Evolutionary conservation across 1,140 invertebrate species (phyloP).

Genomic region (Drosophila ficusphila): DNA sequence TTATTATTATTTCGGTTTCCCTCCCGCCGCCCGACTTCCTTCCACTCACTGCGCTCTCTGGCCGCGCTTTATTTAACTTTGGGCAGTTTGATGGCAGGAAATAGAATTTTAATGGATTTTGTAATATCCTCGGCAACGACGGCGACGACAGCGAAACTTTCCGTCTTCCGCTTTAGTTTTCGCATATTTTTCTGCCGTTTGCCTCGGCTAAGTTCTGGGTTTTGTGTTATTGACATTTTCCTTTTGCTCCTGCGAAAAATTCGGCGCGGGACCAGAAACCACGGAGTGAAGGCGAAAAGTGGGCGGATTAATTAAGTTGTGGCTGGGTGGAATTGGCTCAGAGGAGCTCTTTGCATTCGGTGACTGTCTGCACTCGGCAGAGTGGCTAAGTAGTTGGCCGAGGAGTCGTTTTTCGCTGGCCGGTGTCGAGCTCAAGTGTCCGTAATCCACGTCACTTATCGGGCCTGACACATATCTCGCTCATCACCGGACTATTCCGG

Average conservation of each 20-base stretch:
- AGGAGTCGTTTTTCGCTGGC: too few relatives aligned
- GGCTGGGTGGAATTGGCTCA: neutral
- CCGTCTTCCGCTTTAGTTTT: constrained; percentile 42
- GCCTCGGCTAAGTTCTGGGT: constrained; percentile 12
- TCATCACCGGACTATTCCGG: constrained; percentile 1
- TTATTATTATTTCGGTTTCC: constrained; percentile 78
- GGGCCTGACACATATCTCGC: neutral
- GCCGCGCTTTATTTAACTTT: constrained; percentile 80
- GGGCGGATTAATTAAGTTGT: constrained; percentile 59
- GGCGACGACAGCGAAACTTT: constrained; percentile 50
- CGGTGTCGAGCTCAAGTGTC: neutral
- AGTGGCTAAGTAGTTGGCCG: constrained; percentile 22
- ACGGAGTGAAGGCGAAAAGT: constrained; percentile 20
- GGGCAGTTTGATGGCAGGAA: constrained; percentile 81
- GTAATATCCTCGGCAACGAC: constrained; percentile 62
- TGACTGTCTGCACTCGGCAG: constrained; percentile 10
- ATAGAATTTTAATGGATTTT: constrained; percentile 83
- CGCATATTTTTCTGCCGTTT: constrained; percentile 37
- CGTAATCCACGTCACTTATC: constrained; percentile 1
- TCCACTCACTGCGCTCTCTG: constrained; percentile 32
- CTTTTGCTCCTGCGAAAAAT: constrained; percentile 18
- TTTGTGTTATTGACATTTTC: constrained; percentile 51
- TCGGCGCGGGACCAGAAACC: neutral
- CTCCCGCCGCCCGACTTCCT: constrained; percentile 35
- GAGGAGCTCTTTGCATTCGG: constrained; percentile 40